Evolutionary conservation across 2,888 invertebrate genomes (phyloP).

Genomic region (Lycocerus yunnanus): DNA sequence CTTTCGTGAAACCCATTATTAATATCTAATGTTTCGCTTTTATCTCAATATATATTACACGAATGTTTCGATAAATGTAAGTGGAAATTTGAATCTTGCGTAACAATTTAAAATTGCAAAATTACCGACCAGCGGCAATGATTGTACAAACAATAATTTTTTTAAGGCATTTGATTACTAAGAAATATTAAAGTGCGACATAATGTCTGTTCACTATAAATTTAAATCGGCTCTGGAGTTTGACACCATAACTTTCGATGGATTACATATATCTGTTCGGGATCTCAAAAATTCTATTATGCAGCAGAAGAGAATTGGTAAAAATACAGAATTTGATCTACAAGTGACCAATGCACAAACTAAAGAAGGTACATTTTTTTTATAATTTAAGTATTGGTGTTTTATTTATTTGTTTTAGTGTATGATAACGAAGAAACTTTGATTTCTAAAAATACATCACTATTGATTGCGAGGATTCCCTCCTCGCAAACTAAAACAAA

Average conservation of each 20-base stretch:
- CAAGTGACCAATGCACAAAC: slow-evolving; percentile 97
- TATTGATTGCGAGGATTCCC: slow-evolving; percentile 93
- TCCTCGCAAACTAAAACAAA: slow-evolving; percentile 73
- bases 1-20: neutral
- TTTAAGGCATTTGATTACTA: too few relatives aligned
- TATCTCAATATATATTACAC: neutral
- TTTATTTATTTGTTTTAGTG: slow-evolving; percentile 61
- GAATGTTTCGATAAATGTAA: neutral
- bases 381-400: neutral
- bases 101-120: neutral
- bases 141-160: neutral
- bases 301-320: slow-evolving; percentile 92
- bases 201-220: slow-evolving; percentile 97
- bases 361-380: slow-evolving; percentile 80
- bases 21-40: neutral
- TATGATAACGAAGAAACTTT: slow-evolving; percentile 89
- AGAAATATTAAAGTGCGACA: neutral
- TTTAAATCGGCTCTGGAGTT: slow-evolving; percentile 96
- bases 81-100: neutral
- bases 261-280: slow-evolving; percentile 91
- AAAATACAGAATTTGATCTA: slow-evolving; percentile 93
- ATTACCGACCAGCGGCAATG: neutral
- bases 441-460: slow-evolving; percentile 96
- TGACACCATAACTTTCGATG: slow-evolving; percentile 96
- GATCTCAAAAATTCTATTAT: slow-evolving; percentile 95